Evolutionary conservation across 2,113 vertebrate genomes (phyloP), one percentile per base, ranked within the genome.

Genomic region (Equus quagga): DNA sequence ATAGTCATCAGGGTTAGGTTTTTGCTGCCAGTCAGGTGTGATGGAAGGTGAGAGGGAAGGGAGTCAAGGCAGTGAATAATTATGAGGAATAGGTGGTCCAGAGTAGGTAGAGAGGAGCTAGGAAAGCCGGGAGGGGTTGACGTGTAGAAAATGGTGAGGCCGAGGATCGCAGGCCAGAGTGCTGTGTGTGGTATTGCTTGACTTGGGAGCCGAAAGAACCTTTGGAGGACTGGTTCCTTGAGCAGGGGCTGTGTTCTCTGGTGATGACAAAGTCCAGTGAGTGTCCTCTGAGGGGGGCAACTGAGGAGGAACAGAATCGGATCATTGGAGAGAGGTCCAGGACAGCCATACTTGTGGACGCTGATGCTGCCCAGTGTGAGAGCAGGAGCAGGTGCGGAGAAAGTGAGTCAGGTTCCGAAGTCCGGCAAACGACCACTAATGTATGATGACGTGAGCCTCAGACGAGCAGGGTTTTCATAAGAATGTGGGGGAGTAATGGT

Each of bases 401-500:
- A 18, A 10, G 56, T 31, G 8, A 75, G 72, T 18, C 17, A 54
- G 3, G 7, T 28, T 56, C 36, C 54, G 4, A 28, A 31, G 44
- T 72, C 76, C 11, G 17, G 23, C 0, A 2, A 24, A 2, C 24
- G 13, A 31, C 88, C n/a, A 6, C 18, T 31, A 14, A 51, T 1
- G 31, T 19, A 5, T 3, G 41, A 12, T 79, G 11, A 6, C n/a
- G 12, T 60, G 89, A 83, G 36, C 69, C 15, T 78, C 6, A 10
- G 21, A 19, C 2, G 3, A 80, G 73, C 67, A 19, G 36, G 21
- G 56, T n/a, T 84, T 83, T 83, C 41, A 9, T n/a, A 17, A 15
- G 33, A 54, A 46, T 1, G 2, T 2, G 10, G 85, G 14, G 19
- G 28, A 54, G 1, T 5, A 1, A n/a, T 33, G 11, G 19, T 79